These are phyloP conservation scores for Campylorhamphus procurvoides DNA, from an alignment of 2,113 vertebrate species.

Conservation along the genomic window DNA sequence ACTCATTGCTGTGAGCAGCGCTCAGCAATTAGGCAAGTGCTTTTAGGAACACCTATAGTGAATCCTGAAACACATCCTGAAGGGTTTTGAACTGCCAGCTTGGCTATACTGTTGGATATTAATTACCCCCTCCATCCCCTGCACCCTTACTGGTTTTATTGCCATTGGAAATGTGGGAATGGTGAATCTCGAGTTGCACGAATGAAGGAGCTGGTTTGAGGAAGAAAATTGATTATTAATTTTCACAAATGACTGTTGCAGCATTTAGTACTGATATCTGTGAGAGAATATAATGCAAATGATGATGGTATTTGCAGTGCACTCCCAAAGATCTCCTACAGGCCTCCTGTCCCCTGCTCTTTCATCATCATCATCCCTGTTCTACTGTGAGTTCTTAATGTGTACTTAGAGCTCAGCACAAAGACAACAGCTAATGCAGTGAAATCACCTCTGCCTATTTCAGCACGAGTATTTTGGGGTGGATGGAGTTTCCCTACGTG, in stretches of 20 bases:
- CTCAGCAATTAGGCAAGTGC: neutral
- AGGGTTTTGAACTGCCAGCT: neutral
- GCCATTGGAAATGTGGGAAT: neutral
- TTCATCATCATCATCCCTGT: accelerated
- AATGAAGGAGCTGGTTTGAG: neutral
- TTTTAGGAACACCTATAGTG: neutral
- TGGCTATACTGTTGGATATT: neutral
- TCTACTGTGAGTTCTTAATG: too few relatives aligned
- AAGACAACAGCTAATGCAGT: neutral
- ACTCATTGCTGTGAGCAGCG: neutral
- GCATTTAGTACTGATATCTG: neutral
- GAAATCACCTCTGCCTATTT: neutral
- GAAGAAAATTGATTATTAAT: neutral
- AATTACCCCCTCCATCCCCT: neutral
- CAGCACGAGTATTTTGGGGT: constrained; percentile 17
- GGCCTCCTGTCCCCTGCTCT: neutral
- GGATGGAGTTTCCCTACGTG: constrained; percentile 52
- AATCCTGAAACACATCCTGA: neutral
- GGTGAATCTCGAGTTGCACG: neutral
- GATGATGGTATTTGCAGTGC: neutral
- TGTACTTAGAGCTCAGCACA: neutral
- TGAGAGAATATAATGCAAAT: neutral
- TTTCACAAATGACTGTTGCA: neutral
- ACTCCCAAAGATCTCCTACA: neutral
- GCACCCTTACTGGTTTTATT: neutral